Conservation (phyloP, 2,797 vertebrate genomes). For the Diplodus sargus region DNA sequence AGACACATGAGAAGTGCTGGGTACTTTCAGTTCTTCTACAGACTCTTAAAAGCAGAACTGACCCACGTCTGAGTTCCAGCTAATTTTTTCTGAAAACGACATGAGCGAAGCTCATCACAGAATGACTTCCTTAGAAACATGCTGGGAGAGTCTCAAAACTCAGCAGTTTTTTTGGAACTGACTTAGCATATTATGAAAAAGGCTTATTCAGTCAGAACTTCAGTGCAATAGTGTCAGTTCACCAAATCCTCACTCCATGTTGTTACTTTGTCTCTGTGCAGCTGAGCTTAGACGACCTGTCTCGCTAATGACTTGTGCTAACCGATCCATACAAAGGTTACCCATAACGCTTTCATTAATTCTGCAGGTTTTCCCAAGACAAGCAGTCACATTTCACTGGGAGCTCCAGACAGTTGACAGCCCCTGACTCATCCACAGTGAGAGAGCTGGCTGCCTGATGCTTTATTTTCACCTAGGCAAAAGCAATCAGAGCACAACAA, state of each 20-base stretch:
- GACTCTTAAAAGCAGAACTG: constrained; percentile 40
- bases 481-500: constrained; percentile 57
- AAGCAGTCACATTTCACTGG: constrained; percentile 21
- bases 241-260: constrained; percentile 16
- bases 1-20: neutral
- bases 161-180: constrained; percentile 62
- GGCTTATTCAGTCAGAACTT: constrained; percentile 27
- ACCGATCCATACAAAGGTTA: constrained; percentile 15
- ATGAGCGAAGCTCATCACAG: constrained; percentile 37
- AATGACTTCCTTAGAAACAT: constrained; percentile 42
- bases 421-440: constrained; percentile 37
- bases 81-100: constrained; percentile 45
- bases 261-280: constrained; percentile 6
- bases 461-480: constrained; percentile 20
- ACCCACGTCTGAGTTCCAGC: constrained; percentile 40
- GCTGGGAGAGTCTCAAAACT: constrained; percentile 34
- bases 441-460: constrained; percentile 17
- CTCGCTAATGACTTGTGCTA: constrained; percentile 9
- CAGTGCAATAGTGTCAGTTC: constrained; percentile 7
- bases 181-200: constrained; percentile 42
- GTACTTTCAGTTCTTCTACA: constrained; percentile 42
- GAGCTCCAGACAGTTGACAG: constrained; percentile 24
- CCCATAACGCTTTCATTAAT: constrained; percentile 35
- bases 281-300: constrained; percentile 15
- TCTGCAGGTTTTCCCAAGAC: constrained; percentile 29